phyloP scores from a whole-genome alignment of 2,888 invertebrate genomes.

The Lissonota sp. region DNA sequence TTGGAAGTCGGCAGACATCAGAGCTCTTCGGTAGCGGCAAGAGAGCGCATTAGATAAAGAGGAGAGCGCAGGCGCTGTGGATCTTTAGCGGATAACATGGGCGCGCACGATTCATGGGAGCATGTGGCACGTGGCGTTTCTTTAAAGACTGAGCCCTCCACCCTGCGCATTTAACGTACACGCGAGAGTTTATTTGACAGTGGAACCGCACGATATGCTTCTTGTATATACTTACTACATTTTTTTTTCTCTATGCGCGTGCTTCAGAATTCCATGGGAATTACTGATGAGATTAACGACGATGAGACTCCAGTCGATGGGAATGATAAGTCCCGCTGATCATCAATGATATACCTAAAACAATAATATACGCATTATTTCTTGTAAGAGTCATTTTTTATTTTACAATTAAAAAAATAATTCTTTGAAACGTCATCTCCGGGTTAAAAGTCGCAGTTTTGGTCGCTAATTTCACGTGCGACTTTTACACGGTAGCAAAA shows the following conservation, averaged over 20 bases:
- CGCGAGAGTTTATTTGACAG: slow-evolving; percentile 2
- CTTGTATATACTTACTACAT: neutral
- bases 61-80: slow-evolving; percentile 25
- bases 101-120: slow-evolving; percentile 23
- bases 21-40: slow-evolving; percentile 30
- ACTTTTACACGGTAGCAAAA: slow-evolving; percentile 37
- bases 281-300: too few species aligned
- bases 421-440: neutral
- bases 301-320: too few species aligned
- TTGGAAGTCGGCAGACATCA: slow-evolving; percentile 40
- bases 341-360: too few species aligned
- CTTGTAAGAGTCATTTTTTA: too few species aligned
- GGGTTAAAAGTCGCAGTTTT: neutral
- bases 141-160: neutral
- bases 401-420: neutral
- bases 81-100: slow-evolving; percentile 9
- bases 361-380: too few species aligned
- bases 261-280: too few species aligned
- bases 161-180: neutral
- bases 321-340: too few species aligned
- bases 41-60: slow-evolving; percentile 25
- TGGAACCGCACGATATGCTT: neutral
- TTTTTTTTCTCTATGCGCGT: neutral
- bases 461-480: neutral
- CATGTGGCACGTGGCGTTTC: slow-evolving; percentile 52